Conservation (phyloP, 2,113 vertebrate genomes). For the Scomber scombrus region DNA sequence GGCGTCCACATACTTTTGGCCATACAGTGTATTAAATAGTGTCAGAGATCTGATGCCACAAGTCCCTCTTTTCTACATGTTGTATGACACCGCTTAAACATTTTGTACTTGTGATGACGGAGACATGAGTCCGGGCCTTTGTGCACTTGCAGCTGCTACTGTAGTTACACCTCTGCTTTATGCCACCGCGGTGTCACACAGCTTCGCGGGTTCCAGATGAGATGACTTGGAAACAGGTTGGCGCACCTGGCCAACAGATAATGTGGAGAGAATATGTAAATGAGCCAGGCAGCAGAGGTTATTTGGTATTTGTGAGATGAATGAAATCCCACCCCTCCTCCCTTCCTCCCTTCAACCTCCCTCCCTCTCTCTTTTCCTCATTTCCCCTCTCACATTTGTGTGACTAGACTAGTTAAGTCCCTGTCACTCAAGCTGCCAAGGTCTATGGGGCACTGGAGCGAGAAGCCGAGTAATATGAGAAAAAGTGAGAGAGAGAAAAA, state of each 20-base stretch:
- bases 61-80: background rate
- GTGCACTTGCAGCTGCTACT: constrained; percentile 38
- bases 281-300: constrained; percentile 64
- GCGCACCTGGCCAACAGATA: constrained; percentile 62
- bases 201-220: constrained; percentile 46
- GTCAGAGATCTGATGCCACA: background rate
- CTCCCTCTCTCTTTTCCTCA: constrained; percentile 69
- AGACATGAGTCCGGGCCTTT: constrained; percentile 30
- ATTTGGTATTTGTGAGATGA: constrained; percentile 83
- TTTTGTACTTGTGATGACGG: constrained; percentile 21
- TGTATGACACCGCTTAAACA: background rate
- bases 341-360: too few species aligned
- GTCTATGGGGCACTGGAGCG: constrained; percentile 77
- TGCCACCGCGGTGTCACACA: constrained; percentile 35
- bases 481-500: constrained; percentile 72
- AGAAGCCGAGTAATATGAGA: constrained; percentile 80
- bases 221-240: constrained; percentile 58
- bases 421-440: constrained; percentile 83
- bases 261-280: constrained; percentile 70
- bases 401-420: constrained; percentile 83
- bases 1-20: constrained; percentile 7
- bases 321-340: constrained; percentile 58
- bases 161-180: constrained; percentile 48
- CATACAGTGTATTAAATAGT: background rate
- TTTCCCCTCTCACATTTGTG: constrained; percentile 80